phyloP scores from a whole-genome alignment of 2,797 vertebrate species.

The Pangasius djambal region DNA sequence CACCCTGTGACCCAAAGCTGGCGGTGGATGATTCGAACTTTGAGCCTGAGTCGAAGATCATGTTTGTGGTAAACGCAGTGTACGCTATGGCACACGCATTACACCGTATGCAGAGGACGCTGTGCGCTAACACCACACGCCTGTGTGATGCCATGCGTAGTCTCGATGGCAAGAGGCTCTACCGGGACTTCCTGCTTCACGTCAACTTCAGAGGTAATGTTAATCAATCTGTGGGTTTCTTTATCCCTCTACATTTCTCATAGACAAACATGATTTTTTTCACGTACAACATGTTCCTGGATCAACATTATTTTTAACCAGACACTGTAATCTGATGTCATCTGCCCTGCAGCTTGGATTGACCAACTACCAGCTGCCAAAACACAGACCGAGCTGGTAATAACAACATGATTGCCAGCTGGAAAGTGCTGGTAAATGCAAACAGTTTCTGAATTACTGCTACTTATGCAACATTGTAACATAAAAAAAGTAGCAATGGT shows the following conservation, averaged over 20 bases:
- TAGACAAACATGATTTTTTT: background rate
- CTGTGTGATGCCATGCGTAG: slow-evolving; percentile 93
- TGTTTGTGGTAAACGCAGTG: slow-evolving; percentile 99
- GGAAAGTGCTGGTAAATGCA: background rate
- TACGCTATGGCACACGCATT: slow-evolving; percentile 95
- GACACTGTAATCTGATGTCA: slow-evolving; percentile 15
- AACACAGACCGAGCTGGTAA: background rate
- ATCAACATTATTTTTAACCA: slow-evolving; percentile 1
- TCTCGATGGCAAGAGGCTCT: slow-evolving; percentile 90
- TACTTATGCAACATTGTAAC: slow-evolving; percentile 4
- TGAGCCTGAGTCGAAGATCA: slow-evolving; percentile 98
- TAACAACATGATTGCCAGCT: slow-evolving; percentile 20
- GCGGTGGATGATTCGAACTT: slow-evolving; percentile 87
- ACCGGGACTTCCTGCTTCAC: slow-evolving; percentile 95
- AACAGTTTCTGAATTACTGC: slow-evolving; percentile 2
- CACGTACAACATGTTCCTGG: background rate
- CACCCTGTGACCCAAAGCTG: slow-evolving; percentile 85
- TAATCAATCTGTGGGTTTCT: background rate
- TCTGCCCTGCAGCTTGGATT: slow-evolving; percentile 20
- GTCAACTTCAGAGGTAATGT: slow-evolving; percentile 94
- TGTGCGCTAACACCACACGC: slow-evolving; percentile 92
- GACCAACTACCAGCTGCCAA: slow-evolving; percentile 15
- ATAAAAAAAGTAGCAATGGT: background rate
- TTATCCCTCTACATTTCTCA: background rate
- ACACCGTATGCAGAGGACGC: slow-evolving; percentile 91